Base-by-base conservation (phyloP, 2,113 vertebrate genomes). In the Jaculus jaculus region DNA sequence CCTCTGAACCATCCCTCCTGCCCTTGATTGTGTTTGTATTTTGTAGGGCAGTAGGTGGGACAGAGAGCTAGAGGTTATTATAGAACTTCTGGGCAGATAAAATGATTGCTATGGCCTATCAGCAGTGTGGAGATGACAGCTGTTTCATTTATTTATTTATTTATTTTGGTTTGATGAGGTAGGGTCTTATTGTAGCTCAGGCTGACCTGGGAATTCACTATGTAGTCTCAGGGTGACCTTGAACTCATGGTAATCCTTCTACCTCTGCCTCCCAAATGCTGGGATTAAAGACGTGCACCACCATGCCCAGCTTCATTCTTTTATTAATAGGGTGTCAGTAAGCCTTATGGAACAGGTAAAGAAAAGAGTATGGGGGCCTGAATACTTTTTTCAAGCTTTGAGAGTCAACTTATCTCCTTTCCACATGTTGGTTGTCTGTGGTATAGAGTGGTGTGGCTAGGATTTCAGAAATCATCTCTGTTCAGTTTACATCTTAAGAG, bases 381-480 rank as follows among this genome's bases (percentile, higher is more conserved):
- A 5, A 51, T 87, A 15, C 66, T 75, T 84, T 85, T 78, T 87
- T 73, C 65, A 54, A 32, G 61, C 13, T 71, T 0, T 66, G 26
- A 21, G 23, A 87, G 34, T 47, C 37, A 80, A 13, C 47, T 34
- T 42, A 37, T 24, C 87, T 78, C 51, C 87, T 94, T 69, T 23
- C 71, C 16, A 2, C 60, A 24, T 68, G 23, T 13, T 83, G 37
- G 4, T 32, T 69, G 26, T 65, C 71, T 51, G 10, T 69, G 28
- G 34, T 51, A 47, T 26, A 73, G 79, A 37, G 32, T 71, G 21
- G 54, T 20, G 28, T 26, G 30, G 42, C 18, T 32, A 34, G 47
- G 74, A 90, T 42, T 87, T 85, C 69, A 6, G 32, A 79, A 91
- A 87, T 86, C 39, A 68, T 24, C 11, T 86, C 87, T 81, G 32